A percentile compares a stretch with the other conserved stretches of the same genome.
These are phyloP conservation scores for Melanotus villosus DNA, from an alignment of 2,888 invertebrate species.

Conservation along the genomic window DNA sequence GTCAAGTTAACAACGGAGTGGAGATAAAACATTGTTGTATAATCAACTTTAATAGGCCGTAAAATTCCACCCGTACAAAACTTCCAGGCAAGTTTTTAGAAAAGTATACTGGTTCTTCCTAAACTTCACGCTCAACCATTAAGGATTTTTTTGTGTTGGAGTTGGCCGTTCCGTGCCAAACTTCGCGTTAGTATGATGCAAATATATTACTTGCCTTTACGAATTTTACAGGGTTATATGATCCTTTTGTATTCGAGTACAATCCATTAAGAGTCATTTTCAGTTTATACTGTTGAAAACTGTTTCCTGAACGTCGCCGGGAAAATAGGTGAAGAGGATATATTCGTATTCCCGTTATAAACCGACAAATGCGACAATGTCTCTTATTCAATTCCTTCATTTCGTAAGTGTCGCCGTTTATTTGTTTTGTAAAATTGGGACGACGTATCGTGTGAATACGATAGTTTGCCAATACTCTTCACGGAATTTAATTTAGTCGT, in stretches of 20 bases:
- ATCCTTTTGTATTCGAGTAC: no score
- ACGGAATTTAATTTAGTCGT: not conserved
- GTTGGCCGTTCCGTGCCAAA: not conserved
- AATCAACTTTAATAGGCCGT: not conserved
- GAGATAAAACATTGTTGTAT: no score
- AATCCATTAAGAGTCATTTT: no score
- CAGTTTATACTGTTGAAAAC: no score
- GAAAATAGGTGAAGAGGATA: not conserved
- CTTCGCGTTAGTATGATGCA: not conserved
- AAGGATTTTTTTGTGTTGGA: not conserved
- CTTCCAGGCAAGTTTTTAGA: not conserved
- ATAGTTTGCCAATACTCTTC: conserved; percentile 2
- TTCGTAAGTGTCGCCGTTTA: not conserved
- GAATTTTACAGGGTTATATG: no score
- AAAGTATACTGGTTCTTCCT: not conserved
- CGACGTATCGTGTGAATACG: not conserved
- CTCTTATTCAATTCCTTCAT: conserved; percentile 8
- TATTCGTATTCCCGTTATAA: not conserved
- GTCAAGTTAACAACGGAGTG: no score
- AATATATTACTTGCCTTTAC: not conserved
- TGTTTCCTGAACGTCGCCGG: not conserved
- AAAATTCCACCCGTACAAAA: conserved; percentile 4
- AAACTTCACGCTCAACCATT: not conserved
- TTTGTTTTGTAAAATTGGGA: conserved; percentile 9
- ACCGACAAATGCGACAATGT: not conserved